Conservation (phyloP, 2,797 vertebrate species). For the Pachyuromys duprasi region DNA sequence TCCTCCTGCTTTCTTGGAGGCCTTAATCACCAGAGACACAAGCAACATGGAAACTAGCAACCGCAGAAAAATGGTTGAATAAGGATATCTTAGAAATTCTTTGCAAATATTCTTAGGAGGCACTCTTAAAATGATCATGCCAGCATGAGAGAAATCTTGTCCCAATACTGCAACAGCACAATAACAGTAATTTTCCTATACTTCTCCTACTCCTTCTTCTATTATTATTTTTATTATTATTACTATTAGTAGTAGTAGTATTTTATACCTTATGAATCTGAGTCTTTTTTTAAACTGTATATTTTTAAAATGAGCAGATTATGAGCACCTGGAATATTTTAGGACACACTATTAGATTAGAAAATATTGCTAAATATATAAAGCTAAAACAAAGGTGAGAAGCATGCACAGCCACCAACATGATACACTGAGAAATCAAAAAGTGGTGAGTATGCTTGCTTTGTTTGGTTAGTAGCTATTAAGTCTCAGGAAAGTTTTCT, state of each 20-base stretch:
- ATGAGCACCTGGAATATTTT: neutral
- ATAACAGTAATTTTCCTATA: too few relatives aligned
- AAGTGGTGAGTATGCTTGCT: neutral
- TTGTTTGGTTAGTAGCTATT: neutral
- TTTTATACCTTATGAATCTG: neutral
- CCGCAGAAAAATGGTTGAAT: neutral
- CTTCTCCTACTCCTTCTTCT: neutral
- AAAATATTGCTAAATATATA: neutral
- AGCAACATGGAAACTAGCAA: too few relatives aligned
- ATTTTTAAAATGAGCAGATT: neutral
- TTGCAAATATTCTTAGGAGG: slow-evolving; percentile 20
- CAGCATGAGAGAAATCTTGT: neutral
- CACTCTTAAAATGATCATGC: neutral
- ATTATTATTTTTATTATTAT: neutral
- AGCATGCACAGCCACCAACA: neutral
- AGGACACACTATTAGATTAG: neutral
- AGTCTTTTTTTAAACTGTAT: slow-evolving; percentile 1
- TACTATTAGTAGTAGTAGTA: neutral
- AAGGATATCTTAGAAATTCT: neutral
- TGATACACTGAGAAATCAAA: neutral
- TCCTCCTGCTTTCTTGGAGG: too few relatives aligned
- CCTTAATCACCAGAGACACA: too few relatives aligned
- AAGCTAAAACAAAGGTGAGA: neutral
- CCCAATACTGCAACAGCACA: neutral
- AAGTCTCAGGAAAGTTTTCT: neutral